phyloP scores from a whole-genome alignment of 35 echinoderm and acorn worm genomes.

The Holothuria glaberrima region DNA sequence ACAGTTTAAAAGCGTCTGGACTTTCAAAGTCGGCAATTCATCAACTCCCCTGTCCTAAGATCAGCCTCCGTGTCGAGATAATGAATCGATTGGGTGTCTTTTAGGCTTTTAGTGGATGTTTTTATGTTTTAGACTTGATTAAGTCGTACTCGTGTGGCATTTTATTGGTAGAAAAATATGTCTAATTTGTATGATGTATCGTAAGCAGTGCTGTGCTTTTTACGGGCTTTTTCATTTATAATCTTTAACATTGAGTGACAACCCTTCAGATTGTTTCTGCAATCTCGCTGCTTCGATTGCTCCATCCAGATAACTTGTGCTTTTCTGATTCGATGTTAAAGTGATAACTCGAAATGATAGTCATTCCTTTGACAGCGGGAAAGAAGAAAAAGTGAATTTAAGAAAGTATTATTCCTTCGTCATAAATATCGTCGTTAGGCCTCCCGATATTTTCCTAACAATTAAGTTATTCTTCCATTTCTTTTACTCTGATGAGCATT shows the following conservation, averaged over 20 bases:
- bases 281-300: slow-evolving; percentile 7
- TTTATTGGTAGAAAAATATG: slow-evolving; percentile 51
- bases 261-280: slow-evolving; percentile 45
- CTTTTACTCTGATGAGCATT: too few relatives aligned
- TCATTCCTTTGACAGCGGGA: too few relatives aligned
- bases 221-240: slow-evolving; percentile 51
- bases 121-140: slow-evolving; percentile 57
- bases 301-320: too few relatives aligned
- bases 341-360: neutral
- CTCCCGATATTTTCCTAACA: too few relatives aligned
- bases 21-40: slow-evolving; percentile 56
- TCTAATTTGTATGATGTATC: slow-evolving; percentile 54
- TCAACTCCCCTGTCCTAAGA: slow-evolving; percentile 47
- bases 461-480: too few relatives aligned
- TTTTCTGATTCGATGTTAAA: slow-evolving; percentile 18
- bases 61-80: slow-evolving; percentile 45
- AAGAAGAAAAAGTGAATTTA: too few relatives aligned
- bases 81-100: slow-evolving; percentile 56
- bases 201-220: slow-evolving; percentile 33
- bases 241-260: slow-evolving; percentile 46
- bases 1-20: slow-evolving; percentile 56
- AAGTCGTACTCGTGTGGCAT: slow-evolving; percentile 42
- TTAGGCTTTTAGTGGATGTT: slow-evolving; percentile 50
- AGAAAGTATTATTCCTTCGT: too few relatives aligned
- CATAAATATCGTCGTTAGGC: too few relatives aligned